phyloP scores from a whole-genome alignment of 23 tunicate genomes.

The Clavelina lepadiformis region DNA sequence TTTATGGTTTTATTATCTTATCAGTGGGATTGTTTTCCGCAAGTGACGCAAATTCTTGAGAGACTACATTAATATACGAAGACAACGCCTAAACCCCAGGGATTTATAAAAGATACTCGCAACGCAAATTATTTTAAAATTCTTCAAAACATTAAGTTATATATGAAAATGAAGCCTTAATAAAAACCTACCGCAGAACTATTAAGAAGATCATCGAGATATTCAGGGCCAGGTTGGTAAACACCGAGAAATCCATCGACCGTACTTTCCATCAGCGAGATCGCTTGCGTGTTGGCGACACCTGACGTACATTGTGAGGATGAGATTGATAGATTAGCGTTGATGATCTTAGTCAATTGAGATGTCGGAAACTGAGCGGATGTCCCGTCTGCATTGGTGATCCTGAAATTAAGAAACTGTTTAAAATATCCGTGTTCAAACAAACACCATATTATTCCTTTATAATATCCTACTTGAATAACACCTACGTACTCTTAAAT shows the following conservation, averaged over 20 bases:
- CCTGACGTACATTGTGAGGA: conserved; percentile 74
- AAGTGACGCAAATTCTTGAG: too few species aligned
- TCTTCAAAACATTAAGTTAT: too few species aligned
- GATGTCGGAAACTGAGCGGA: conserved; percentile 16
- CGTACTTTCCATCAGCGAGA: conserved; percentile 52
- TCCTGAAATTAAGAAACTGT: conserved; percentile 14
- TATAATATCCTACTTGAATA: too few species aligned
- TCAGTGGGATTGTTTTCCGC: too few species aligned
- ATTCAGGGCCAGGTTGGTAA: conserved; percentile 65
- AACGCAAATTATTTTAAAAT: too few species aligned
- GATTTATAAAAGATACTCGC: too few species aligned
- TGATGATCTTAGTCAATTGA: conserved; percentile 61
- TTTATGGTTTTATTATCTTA: not conserved
- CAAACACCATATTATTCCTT: not conserved
- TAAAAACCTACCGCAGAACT: not conserved
- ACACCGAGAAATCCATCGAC: conserved; percentile 52
- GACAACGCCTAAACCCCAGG: too few species aligned
- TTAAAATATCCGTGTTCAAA: too few species aligned
- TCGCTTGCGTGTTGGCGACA: conserved; percentile 32
- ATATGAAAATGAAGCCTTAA: not conserved
- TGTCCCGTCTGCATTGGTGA: conserved; percentile 37
- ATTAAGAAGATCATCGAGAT: conserved; percentile 1
- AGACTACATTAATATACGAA: too few species aligned
- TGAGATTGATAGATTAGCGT: conserved; percentile 44
- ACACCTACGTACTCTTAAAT: too few species aligned